phyloP scores from a whole-genome alignment of 2,113 vertebrate species.

The Sinosuthora webbiana region DNA sequence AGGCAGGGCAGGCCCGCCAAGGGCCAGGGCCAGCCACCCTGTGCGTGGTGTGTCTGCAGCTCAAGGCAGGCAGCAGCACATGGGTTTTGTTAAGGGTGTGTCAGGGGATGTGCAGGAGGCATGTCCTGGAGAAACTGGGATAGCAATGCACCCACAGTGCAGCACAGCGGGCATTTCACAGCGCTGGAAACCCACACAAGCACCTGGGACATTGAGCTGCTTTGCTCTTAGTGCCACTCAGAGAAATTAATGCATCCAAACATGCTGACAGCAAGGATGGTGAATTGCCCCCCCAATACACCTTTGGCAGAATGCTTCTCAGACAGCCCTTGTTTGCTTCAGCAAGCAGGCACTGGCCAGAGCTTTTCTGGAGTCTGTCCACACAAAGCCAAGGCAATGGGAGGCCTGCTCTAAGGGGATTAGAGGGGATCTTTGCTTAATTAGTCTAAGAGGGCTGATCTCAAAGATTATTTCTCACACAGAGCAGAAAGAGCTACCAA shows the following conservation, averaged over 20 bases:
- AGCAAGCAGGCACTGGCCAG: not conserved
- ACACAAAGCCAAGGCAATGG: not conserved
- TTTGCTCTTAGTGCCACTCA: not conserved
- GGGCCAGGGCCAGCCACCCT: not conserved
- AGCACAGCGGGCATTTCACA: accelerated
- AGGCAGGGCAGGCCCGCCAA: not conserved
- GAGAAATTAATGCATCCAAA: not conserved
- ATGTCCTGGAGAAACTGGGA: not conserved
- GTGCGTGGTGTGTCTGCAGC: accelerated
- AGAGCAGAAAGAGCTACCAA: not conserved
- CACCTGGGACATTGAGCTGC: not conserved
- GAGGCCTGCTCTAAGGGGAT: conserved; percentile 5
- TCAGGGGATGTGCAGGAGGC: not conserved
- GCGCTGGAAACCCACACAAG: not conserved
- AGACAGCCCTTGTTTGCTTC: not conserved
- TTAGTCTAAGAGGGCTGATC: conserved; percentile 19
- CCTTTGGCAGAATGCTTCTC: not conserved
- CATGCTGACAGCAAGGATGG: not conserved
- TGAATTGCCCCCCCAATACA: accelerated
- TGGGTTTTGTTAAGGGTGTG: accelerated
- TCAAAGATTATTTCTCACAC: not conserved
- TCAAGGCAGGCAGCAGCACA: accelerated
- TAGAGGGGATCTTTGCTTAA: conserved; percentile 10
- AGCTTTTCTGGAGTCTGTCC: not conserved
- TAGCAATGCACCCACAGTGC: not conserved